phyloP scores from a whole-genome alignment of 1,140 invertebrate genomes.

The Fragariocoptes setiger region DNA sequence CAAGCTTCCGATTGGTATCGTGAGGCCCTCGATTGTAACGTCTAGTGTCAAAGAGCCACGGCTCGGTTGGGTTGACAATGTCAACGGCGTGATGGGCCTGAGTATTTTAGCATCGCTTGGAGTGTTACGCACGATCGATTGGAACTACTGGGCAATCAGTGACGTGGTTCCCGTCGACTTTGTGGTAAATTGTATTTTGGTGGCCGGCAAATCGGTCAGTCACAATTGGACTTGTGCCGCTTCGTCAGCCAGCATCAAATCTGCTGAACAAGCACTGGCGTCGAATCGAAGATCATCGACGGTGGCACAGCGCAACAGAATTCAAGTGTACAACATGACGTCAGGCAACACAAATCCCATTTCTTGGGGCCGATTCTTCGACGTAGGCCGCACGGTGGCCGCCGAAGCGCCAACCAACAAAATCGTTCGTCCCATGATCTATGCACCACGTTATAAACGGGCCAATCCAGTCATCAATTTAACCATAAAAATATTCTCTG shows the following conservation, averaged over 20 bases:
- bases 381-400: too few relatives aligned
- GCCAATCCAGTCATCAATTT: not conserved
- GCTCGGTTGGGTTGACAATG: constrained; percentile 69
- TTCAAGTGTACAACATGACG: constrained; percentile 55
- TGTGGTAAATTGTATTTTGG: constrained; percentile 43
- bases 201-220: constrained; percentile 12
- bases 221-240: too few relatives aligned
- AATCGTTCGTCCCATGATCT: too few relatives aligned
- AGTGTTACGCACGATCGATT: constrained; percentile 44
- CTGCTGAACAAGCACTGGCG: constrained; percentile 35
- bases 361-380: too few relatives aligned
- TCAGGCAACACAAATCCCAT: constrained; percentile 60
- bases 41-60: constrained; percentile 1
- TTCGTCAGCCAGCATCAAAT: too few relatives aligned
- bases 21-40: constrained; percentile 67
- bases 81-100: constrained; percentile 84
- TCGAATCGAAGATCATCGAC: too few relatives aligned
- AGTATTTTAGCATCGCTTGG: constrained; percentile 65
- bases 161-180: constrained; percentile 82
- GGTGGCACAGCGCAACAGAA: too few relatives aligned
- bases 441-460: not conserved
- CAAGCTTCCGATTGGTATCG: constrained; percentile 36
- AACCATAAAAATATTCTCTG: not conserved
- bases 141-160: constrained; percentile 35
- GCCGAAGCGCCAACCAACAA: too few relatives aligned